A percentile compares a stretch with the other conserved stretches of the same genome.
Conservation (phyloP, 1,140 invertebrate species). For the Paralvinella palmiformis region DNA sequence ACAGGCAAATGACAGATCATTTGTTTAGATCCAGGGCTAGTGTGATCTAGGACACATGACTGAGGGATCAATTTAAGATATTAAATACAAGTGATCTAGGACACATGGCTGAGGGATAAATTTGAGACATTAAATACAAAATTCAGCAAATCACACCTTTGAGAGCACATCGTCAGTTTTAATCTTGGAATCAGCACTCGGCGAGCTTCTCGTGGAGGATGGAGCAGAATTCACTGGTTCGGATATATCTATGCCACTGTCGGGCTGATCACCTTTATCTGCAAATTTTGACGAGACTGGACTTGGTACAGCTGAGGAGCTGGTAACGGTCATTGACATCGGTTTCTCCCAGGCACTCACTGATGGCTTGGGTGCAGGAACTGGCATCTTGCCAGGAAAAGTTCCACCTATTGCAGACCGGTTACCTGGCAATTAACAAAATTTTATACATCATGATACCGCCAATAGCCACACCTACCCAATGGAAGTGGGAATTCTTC, state of each 20-base stretch:
- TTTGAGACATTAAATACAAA: too few species aligned
- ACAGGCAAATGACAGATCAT: too few species aligned
- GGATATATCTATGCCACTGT: slow-evolving; percentile 55
- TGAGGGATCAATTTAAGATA: too few species aligned
- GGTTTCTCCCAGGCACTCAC: slow-evolving; percentile 83
- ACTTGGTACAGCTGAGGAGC: slow-evolving; percentile 21
- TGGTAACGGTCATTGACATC: slow-evolving; percentile 52
- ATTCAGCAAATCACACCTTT: slow-evolving; percentile 6
- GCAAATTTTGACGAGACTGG: slow-evolving; percentile 25
- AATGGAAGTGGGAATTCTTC: too few species aligned
- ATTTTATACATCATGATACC: too few species aligned
- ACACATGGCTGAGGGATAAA: too few species aligned
- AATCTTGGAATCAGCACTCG: slow-evolving; percentile 48
- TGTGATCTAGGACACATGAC: too few species aligned
- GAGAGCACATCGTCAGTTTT: slow-evolving; percentile 4
- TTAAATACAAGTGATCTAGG: too few species aligned
- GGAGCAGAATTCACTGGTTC: slow-evolving; percentile 51
- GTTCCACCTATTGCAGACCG: background rate
- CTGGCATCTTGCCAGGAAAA: background rate
- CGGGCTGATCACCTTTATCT: slow-evolving; percentile 51
- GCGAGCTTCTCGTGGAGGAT: slow-evolving; percentile 53
- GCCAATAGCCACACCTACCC: too few species aligned
- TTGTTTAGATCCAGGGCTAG: too few species aligned
- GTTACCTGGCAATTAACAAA: too few species aligned
- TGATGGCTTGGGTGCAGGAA: slow-evolving; percentile 59